Conservation (phyloP, 2,797 vertebrate genomes). For the Glyptemys insculpta region DNA sequence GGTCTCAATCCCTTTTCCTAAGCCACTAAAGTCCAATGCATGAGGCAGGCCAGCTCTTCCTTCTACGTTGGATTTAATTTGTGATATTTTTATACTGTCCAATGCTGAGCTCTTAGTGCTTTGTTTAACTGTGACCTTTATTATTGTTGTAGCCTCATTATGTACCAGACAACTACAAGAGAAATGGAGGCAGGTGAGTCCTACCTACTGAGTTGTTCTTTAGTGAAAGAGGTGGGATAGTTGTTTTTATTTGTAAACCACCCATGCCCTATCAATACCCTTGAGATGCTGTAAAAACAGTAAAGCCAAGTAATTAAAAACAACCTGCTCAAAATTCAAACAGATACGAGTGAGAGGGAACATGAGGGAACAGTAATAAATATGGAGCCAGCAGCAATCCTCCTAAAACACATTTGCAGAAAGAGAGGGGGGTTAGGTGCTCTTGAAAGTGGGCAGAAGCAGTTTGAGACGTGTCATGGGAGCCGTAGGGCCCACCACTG, state of each 20-base stretch:
- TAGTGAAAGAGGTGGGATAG: not conserved
- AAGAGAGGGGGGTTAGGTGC: not conserved
- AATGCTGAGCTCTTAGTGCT: not conserved
- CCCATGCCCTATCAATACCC: not conserved
- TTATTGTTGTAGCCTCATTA: slow-evolving; percentile 92
- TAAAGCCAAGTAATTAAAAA: not conserved
- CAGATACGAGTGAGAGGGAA: not conserved
- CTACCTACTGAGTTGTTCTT: accelerated
- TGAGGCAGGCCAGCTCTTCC: not conserved
- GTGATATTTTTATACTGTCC: not conserved
- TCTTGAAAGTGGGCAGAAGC: not conserved
- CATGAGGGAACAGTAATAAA: not conserved
- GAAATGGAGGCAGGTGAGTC: slow-evolving; percentile 93
- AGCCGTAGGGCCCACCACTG: not conserved
- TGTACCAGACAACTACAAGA: slow-evolving; percentile 98
- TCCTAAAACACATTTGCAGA: not conserved
- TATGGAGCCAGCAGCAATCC: not conserved
- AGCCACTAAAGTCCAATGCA: not conserved
- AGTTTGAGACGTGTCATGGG: not conserved
- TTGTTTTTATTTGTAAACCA: not conserved
- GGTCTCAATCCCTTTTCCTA: not conserved
- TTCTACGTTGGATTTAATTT: not conserved
- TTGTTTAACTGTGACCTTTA: not conserved
- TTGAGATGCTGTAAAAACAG: not conserved
- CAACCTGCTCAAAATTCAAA: not conserved